Evolutionary conservation across 1,140 invertebrate genomes (phyloP).

Genomic region (Octopus sinensis): DNA sequence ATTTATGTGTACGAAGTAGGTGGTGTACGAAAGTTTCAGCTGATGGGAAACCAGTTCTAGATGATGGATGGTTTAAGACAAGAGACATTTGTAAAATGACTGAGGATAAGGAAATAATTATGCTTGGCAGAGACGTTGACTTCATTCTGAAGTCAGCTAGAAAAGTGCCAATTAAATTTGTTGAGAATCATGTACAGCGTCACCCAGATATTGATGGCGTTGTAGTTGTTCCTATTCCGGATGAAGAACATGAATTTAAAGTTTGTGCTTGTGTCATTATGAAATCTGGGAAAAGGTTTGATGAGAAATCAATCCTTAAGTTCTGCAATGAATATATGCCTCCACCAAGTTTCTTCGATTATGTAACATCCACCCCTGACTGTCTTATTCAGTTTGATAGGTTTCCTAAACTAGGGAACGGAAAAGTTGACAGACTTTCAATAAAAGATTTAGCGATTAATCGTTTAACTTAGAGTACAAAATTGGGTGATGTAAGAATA

Average conservation of each 20-base stretch:
- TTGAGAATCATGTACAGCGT: not conserved
- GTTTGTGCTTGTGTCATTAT: not conserved
- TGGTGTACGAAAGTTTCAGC: not conserved
- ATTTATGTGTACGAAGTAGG: not conserved
- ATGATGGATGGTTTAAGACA: not conserved
- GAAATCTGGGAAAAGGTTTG: not conserved
- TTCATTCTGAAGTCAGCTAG: not conserved
- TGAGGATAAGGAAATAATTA: not conserved
- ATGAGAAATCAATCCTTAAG: not conserved
- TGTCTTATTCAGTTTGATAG: not conserved
- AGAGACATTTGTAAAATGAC: not conserved
- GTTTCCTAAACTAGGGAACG: not conserved
- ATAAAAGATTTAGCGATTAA: not conserved
- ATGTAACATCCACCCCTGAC: not conserved
- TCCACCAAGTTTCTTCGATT: not conserved
- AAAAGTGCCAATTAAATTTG: not conserved
- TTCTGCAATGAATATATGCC: not conserved
- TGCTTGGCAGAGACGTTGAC: not conserved
- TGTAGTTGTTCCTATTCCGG: not conserved
- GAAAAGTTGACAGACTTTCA: not conserved
- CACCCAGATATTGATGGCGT: not conserved
- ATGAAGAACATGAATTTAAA: not conserved
- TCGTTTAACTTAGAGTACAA: too few relatives aligned
- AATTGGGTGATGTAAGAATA: too few relatives aligned
- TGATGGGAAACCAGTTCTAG: not conserved